Evolutionary conservation across 2,888 invertebrate genomes (phyloP), one percentile per base, ranked within the genome.

Genomic region (Acrobasis consociella): DNA sequence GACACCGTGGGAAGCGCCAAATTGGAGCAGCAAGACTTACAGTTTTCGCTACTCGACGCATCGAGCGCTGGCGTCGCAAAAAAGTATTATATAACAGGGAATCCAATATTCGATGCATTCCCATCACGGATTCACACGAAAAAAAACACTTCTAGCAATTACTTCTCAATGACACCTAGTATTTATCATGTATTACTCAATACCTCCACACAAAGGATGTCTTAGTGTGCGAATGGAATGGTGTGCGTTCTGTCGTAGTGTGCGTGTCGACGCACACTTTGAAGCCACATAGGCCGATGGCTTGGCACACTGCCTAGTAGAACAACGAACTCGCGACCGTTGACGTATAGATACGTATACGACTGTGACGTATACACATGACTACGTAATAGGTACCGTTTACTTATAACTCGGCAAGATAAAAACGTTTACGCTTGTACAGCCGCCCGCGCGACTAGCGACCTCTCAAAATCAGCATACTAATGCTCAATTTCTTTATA

Each of bases 291-390:
- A 80, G 87, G 87, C 77, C 88, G 79, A 91, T 92, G 92, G 92
- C 92, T 91, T 92, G 92, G 92, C 92, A 91, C 78, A 92, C 81
- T 92, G 92, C 92, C 92, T 86, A 92, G 80, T 92, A 69, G 91
- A 85, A 86, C 92, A 86, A 91, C 84, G 91, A 91, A 87, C 92
- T 88, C 82, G 71, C 79, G 82, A 80, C 84, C 78, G 67, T 78
- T 86, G 85, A 85, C 86, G 84, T 80, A 74, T 75, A 73, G 75
- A 77, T 76, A 76, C 81, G 77, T 78, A 83, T 55, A 49, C n/a
- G 53, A 16, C n/a, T 76, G 75, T 86, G 86, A 85, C 87, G 87
- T 83, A 73, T 78, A 69, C 58, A 71, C 66, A 76, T 77, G 65
- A 55, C 64, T 65, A 77, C 76, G 76, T 81, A 81, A 80, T 72